A percentile compares a stretch with the other conserved stretches of the same genome.
Conservation (phyloP, 2,888 invertebrate genomes). For the Lasioglossum marginatum region DNA sequence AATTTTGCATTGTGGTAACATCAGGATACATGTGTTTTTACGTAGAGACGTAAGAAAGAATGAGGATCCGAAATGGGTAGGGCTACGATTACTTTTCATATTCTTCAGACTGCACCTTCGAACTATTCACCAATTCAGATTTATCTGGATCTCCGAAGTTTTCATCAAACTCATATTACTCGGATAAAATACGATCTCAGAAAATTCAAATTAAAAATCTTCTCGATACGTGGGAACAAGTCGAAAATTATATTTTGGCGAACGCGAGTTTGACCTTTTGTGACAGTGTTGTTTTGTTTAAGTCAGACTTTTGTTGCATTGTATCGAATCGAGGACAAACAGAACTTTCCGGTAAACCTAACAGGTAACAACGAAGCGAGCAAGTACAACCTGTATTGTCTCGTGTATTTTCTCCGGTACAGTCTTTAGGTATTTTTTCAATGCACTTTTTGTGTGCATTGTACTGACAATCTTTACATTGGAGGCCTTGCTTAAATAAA, state of each 20-base stretch:
- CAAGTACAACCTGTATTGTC: constrained; percentile 84
- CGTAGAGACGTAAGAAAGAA: not conserved
- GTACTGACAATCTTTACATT: constrained; percentile 98
- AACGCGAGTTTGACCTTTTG: not conserved
- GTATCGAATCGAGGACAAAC: not conserved
- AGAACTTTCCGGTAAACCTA: not conserved
- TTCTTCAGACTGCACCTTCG: constrained; percentile 19
- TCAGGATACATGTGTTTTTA: not conserved
- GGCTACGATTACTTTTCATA: not conserved
- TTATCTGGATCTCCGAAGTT: not conserved
- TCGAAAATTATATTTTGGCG: not conserved
- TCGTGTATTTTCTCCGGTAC: constrained; percentile 91
- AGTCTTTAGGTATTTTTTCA: constrained; percentile 95
- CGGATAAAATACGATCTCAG: not conserved
- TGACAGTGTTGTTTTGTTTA: not conserved
- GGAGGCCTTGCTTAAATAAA: constrained; percentile 97
- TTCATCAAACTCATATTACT: not conserved
- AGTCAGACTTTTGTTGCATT: not conserved
- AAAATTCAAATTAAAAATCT: not conserved
- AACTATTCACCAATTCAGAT: constrained; percentile 9
- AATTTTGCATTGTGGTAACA: not conserved
- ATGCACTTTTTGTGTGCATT: constrained; percentile 98
- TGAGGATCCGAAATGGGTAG: not conserved
- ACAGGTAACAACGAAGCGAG: constrained; percentile 20
- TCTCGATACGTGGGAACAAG: not conserved